Base-by-base conservation (phyloP, 2,113 vertebrate species). In the Australoheros scitulus region DNA sequence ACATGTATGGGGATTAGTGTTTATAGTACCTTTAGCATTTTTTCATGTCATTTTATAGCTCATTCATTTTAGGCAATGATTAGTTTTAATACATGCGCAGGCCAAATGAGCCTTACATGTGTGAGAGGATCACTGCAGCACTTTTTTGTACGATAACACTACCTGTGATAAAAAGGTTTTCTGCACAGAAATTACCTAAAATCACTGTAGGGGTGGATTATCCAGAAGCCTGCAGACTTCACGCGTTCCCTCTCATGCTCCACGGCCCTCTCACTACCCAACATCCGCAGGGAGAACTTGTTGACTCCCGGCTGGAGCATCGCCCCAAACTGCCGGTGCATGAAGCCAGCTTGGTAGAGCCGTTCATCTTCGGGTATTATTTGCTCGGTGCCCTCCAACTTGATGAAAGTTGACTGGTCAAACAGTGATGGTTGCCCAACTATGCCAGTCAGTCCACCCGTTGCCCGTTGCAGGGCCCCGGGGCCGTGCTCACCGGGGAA, bases 201-300 rank as follows among this genome's bases (percentile, higher is more conserved):
- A 94, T 99, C 98, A 91, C 98, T 99, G 96, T 99, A 99, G 1
- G 98, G 98, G 80, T 99, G 98, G 94, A 99, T 98, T 92, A 99
- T 99, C 98, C 98, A 99, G 95, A 98, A 99, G 61, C 98, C 98
- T 3, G 97, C 98, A 5, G 98, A 97, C 87, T 99, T 99, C 41
- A 99, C 98, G 75, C 98, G 96, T 87, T 99, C 97, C 88, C 99
- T 97, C 89, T 99, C 98, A 18, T 97, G 96, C 94, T 99, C 98
- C 94, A 99, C 98, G 55, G 98, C 98, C 95, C 98, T 97, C 94
- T 99, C 97, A 82, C 98, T 99, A 68, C 98, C 98, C 93, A 99
- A 96, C 98, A 99, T 99, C 95, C 98, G 96, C 92, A 99, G 96
- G 83, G 98, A 99, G 96, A 99, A 99, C 96, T 99, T 99, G 97